Evolutionary conservation across 2,113 vertebrate genomes (phyloP), one percentile per base, ranked within the genome.

Genomic region (Passer montanus): DNA sequence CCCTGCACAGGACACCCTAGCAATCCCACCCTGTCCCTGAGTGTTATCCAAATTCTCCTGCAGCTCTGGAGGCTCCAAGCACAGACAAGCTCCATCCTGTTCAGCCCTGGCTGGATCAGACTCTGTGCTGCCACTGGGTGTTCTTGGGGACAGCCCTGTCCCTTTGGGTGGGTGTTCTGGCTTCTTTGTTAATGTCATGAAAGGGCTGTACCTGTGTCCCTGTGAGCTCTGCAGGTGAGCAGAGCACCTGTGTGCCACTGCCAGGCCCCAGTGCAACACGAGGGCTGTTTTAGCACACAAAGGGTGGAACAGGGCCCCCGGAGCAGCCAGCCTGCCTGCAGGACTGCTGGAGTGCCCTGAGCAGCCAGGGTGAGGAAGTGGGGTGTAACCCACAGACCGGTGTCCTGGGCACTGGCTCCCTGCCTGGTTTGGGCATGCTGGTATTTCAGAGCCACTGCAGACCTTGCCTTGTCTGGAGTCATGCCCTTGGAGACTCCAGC

Each of bases 231-330:
- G 67, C n/a, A 8, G n/a, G 30, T 21, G 37, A 47, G 80, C 31
- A 63, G 37, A 24, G 26, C 35, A 6, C 30, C n/a, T 30, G 55
- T 15, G 27, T 63, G 60, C 14, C 15, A 7, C 9, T 16, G 49
- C 16, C 5, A 15, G 50, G 37, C 30, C 23, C 26, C 49, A 3
- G 13, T 19, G 2, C 20, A 35, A 4, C 21, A 21, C n/a, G 0
- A 35, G 43, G 13, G 15, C 2, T 28, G 28, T 44, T 63, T 10
- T 13, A 46, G 44, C 23, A 23, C 18, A 4, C 15, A 7, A 2
- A 7, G n/a, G 64, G 20, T 3, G 33, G 37, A 60, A 28, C 3
- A 59, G 23, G 14, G 26, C 52, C 39, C 37, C 78, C 11, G 49
- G 58, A 80, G 26, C 50, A 43, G 12, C 39, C 41, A 26, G 50